Base-by-base conservation (phyloP, 2,113 vertebrate species). In the Gadus macrocephalus region DNA sequence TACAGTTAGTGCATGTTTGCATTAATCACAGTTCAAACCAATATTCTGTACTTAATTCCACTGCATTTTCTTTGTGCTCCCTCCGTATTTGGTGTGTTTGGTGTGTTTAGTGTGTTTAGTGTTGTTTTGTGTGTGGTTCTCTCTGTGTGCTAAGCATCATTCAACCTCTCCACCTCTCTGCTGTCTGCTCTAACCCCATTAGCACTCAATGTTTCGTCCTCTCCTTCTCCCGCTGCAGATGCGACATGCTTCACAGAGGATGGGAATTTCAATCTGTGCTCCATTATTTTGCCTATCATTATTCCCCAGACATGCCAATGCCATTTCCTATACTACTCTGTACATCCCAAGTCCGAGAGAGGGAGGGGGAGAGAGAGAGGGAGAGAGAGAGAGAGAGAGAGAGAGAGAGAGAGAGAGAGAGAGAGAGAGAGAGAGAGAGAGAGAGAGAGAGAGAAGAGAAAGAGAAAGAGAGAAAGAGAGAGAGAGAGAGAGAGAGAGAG, bases 271-370 rank as follows among this genome's bases (percentile, higher is more conserved):
- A 97, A 98, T 99, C 96, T 98, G 92, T 93, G 92, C 93, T 95
- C 94, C 95, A 95, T 97, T 94, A 97, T 97, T 98, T 98, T 98
- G 95, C 85, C 95, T 96, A 95, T 98, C 97, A 98, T 99, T 98
- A 97, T 95, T 95, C 93, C 94, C 55, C 15, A 58, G 15, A 58
- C 15, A n/a, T 14, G 55, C 55, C 92, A 93, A 93, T 90, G 89
- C 95, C 95, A 49, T 49, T 49, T 49, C 42, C 42, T 49, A 49
- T 49, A 49, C 94, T 93, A 94, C 93, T 94, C 94, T 95, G 94
- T 94, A 94, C 91, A 92, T 93, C 94, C 92, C 91, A 93, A 93
- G 87, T 95, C 96, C 95, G 72, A 53, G 89, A 90, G 90, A 74
- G 71, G 73, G 72, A 42, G 71, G 74, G 35, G 3, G 42, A 67